These are phyloP conservation scores for Onychostoma macrolepis DNA, from an alignment of 2,113 vertebrate genomes.

Conservation along the genomic window DNA sequence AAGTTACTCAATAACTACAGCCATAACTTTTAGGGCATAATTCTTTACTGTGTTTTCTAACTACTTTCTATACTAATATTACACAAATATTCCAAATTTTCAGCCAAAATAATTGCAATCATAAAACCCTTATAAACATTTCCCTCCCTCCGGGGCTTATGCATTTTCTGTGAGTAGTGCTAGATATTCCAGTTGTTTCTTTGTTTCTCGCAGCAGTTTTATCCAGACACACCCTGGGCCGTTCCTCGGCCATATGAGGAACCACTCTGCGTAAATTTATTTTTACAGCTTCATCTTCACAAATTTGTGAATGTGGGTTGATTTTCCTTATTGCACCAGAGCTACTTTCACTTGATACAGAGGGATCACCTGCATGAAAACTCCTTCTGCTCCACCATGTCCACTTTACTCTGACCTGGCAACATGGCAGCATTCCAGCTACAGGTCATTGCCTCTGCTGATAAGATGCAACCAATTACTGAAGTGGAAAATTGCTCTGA, in stretches of 20 bases:
- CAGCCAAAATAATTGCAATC: not conserved
- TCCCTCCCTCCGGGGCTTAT: not conserved
- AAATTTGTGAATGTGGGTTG: not conserved
- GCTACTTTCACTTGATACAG: not conserved
- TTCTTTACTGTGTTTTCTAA: not conserved
- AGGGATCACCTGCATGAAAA: not conserved
- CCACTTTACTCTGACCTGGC: slow-evolving; percentile 41
- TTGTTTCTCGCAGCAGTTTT: not conserved
- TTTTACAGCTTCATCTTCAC: not conserved
- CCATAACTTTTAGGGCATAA: not conserved
- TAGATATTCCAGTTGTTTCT: not conserved
- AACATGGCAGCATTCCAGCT: slow-evolving; percentile 55
- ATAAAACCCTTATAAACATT: not conserved
- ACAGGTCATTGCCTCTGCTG: slow-evolving; percentile 47
- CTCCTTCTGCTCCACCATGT: not conserved
- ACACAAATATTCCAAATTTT: not conserved
- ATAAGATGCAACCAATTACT: slow-evolving; percentile 53
- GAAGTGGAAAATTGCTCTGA: slow-evolving; percentile 60
- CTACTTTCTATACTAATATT: not conserved
- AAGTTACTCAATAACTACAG: slow-evolving; percentile 44
- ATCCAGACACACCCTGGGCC: slow-evolving; percentile 3
- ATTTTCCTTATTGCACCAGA: not conserved
- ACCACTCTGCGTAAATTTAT: not conserved
- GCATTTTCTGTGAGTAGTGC: not conserved
- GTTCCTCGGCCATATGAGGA: not conserved